A percentile compares a stretch with the other conserved stretches of the same genome.
Evolutionary conservation across 1,140 invertebrate genomes (phyloP).

Genomic region (Catajapyx aquilonaris): DNA sequence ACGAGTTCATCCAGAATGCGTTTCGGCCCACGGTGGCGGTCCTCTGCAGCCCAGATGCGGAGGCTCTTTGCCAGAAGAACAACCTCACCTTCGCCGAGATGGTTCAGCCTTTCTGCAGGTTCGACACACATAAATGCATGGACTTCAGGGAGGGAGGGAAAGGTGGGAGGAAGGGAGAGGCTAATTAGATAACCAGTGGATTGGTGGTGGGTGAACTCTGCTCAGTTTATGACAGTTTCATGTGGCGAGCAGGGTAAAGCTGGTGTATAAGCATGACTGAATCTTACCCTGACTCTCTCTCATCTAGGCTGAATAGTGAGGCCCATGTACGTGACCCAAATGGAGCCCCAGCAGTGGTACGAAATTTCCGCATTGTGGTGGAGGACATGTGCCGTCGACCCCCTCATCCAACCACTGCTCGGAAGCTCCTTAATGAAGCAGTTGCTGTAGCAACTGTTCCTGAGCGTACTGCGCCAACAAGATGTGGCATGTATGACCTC

Average conservation of each 20-base stretch:
- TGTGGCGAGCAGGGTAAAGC: constrained; percentile 4
- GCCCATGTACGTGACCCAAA: constrained; percentile 65
- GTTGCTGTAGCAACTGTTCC: constrained; percentile 48
- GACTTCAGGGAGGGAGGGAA: no score
- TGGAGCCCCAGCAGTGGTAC: constrained; percentile 43
- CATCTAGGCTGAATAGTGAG: no score
- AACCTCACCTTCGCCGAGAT: constrained; percentile 76
- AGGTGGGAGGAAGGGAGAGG: no score
- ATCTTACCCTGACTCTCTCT: no score
- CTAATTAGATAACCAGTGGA: no score
- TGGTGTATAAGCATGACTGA: no score
- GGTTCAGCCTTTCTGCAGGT: constrained; percentile 67
- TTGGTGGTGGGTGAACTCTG: constrained; percentile 28
- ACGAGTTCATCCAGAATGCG: constrained; percentile 70
- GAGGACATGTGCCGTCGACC: constrained; percentile 59
- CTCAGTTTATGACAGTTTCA: constrained; percentile 5
- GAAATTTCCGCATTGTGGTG: constrained; percentile 57
- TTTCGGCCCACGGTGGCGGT: constrained; percentile 78
- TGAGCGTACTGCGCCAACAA: constrained; percentile 29
- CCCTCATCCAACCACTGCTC: constrained; percentile 56
- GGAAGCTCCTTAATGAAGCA: constrained; percentile 70
- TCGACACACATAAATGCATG: no score
- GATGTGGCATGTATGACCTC: constrained; percentile 27
- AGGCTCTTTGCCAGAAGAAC: constrained; percentile 68
- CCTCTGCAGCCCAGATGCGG: constrained; percentile 55